Evolutionary conservation across 2,888 invertebrate species (phyloP).

Genomic region (Noctua pronuba): DNA sequence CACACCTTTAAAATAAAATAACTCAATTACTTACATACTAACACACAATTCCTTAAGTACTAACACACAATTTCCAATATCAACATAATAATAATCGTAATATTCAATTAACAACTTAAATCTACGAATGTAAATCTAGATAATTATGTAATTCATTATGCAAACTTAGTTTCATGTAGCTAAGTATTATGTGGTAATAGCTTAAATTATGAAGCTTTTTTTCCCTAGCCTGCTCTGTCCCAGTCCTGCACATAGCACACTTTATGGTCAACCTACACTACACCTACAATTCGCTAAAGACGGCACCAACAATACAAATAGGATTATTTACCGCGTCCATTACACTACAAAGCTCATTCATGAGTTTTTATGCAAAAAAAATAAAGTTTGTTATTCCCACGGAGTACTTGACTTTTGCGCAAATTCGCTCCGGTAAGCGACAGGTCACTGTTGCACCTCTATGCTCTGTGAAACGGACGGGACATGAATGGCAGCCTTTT

Average conservation of each 20-base stretch:
- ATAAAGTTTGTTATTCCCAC: constrained; percentile 80
- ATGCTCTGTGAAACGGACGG: constrained; percentile 66
- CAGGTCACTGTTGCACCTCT: constrained; percentile 74
- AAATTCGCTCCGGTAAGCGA: constrained; percentile 75
- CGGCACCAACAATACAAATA: constrained; percentile 83
- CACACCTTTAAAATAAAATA: too few species aligned
- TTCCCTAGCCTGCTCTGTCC: background rate
- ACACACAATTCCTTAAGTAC: too few species aligned
- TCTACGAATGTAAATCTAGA: too few species aligned
- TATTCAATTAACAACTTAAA: too few species aligned
- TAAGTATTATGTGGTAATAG: too few species aligned
- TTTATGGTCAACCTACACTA: constrained; percentile 72
- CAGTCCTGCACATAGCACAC: background rate
- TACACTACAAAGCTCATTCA: constrained; percentile 86
- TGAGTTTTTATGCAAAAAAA: constrained; percentile 69
- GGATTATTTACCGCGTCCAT: constrained; percentile 86
- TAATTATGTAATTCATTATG: background rate
- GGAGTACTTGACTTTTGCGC: constrained; percentile 76
- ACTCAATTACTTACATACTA: too few species aligned
- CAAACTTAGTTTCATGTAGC: background rate
- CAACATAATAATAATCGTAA: too few species aligned
- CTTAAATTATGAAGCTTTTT: background rate
- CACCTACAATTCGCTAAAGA: constrained; percentile 68
- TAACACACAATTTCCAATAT: too few species aligned
- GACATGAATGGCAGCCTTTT: constrained; percentile 73